phyloP scores from a whole-genome alignment of 2,888 invertebrate species.

The Campoplex nolae region DNA sequence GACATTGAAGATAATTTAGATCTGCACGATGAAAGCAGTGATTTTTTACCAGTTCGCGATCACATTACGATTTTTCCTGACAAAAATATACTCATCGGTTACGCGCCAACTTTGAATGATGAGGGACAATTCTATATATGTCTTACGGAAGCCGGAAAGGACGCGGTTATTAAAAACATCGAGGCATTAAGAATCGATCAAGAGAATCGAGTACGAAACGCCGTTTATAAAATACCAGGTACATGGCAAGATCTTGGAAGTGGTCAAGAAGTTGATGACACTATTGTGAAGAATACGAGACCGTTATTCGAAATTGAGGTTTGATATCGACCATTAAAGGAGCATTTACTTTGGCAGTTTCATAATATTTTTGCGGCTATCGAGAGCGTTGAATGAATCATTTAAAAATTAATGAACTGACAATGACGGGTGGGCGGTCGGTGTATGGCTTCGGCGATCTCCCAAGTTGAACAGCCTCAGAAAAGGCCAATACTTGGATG shows the following conservation, averaged over 20 bases:
- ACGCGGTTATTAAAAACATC: conserved; percentile 83
- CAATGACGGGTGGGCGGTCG: no score
- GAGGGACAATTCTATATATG: conserved; percentile 91
- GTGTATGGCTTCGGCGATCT: no score
- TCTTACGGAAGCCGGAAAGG: conserved; percentile 86
- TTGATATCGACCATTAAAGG: conserved; percentile 86
- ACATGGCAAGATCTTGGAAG: conserved; percentile 89
- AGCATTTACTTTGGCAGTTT: conserved; percentile 55
- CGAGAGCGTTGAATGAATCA: neutral
- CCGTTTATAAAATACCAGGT: conserved; percentile 86
- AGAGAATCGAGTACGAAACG: conserved; percentile 84
- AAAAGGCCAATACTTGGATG: no score
- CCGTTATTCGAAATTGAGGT: conserved; percentile 89
- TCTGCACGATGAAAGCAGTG: conserved; percentile 85
- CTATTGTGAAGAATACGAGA: conserved; percentile 86
- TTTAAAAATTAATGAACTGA: neutral
- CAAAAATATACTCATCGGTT: conserved; percentile 87
- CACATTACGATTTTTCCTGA: conserved; percentile 83
- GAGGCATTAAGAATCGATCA: conserved; percentile 75
- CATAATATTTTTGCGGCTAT: neutral
- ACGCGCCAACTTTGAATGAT: conserved; percentile 87
- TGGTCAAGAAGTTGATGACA: conserved; percentile 87
- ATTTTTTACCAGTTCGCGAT: conserved; percentile 84
- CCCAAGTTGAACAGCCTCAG: no score
- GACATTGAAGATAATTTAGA: conserved; percentile 88